Percentiles rank a stretch among this genome's conserved stretches.
Conservation (phyloP, 30 jellyfish, hydroid and myxozoan genomes). For the Cassiopea xamachana region DNA sequence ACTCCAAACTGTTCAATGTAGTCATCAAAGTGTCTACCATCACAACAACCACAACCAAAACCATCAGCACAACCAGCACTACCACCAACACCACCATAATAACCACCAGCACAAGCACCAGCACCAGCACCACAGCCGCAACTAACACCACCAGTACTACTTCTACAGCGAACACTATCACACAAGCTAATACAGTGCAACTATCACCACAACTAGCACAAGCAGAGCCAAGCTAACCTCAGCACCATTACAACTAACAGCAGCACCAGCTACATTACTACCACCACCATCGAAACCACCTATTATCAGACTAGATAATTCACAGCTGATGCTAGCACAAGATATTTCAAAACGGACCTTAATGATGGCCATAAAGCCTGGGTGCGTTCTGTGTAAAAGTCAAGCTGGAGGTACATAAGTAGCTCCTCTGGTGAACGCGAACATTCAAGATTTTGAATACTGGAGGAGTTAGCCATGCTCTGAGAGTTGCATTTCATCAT, state of each 20-base stretch:
- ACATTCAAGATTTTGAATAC: no score
- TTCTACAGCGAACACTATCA: neutral
- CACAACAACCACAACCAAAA: neutral
- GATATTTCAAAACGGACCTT: no score
- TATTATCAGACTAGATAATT: no score
- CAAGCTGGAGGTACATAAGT: no score
- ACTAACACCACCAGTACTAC: neutral
- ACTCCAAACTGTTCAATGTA: neutral
- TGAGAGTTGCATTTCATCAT: no score
- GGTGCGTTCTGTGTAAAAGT: no score
- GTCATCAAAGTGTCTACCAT: conserved; percentile 1
- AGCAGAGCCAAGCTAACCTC: neutral
- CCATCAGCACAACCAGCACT: neutral
- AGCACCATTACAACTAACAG: neutral
- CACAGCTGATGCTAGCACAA: no score
- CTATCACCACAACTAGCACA: conserved; percentile 4
- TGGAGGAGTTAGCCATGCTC: no score
- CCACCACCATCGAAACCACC: neutral
- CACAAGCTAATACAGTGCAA: neutral
- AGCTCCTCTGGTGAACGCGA: no score
- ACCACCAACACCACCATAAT: conserved; percentile 7
- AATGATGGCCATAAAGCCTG: no score
- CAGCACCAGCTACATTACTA: neutral
- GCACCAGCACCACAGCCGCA: conserved; percentile 2
- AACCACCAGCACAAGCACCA: conserved; percentile 14